Conservation (phyloP, 1,140 invertebrate species). For the Lepidurus arcticus region DNA sequence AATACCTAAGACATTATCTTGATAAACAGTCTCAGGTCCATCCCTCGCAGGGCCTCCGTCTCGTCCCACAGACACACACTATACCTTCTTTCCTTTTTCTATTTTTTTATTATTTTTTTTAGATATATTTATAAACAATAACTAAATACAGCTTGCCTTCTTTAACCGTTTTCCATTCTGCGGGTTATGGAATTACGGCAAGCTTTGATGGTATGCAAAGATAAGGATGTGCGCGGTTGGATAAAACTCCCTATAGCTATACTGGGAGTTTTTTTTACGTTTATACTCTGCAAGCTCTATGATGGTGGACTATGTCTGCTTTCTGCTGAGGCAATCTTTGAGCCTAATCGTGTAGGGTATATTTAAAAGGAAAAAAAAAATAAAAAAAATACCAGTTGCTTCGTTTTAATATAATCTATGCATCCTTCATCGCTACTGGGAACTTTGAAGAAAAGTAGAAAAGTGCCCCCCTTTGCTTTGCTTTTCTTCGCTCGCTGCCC, state of each 20-base stretch:
- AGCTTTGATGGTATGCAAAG: background rate
- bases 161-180: background rate
- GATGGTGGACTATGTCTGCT: no score
- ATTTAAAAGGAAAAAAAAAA: no score
- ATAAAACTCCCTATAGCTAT: background rate
- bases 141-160: background rate
- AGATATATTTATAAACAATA: background rate
- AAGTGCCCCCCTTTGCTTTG: background rate
- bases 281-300: no score
- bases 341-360: no score
- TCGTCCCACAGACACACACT: background rate
- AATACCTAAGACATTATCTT: constrained; percentile 19
- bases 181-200: background rate
- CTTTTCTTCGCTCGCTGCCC: background rate
- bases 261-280: background rate
- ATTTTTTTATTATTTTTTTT: background rate
- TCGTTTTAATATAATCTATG: background rate
- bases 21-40: background rate
- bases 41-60: background rate
- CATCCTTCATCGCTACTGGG: background rate
- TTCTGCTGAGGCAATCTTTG: no score
- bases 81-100: background rate
- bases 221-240: background rate
- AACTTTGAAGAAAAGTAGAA: background rate
- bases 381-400: no score